These are phyloP conservation scores for Meloidogyne hapla DNA, from an alignment of 1,140 invertebrate species.

Conservation along the genomic window DNA sequence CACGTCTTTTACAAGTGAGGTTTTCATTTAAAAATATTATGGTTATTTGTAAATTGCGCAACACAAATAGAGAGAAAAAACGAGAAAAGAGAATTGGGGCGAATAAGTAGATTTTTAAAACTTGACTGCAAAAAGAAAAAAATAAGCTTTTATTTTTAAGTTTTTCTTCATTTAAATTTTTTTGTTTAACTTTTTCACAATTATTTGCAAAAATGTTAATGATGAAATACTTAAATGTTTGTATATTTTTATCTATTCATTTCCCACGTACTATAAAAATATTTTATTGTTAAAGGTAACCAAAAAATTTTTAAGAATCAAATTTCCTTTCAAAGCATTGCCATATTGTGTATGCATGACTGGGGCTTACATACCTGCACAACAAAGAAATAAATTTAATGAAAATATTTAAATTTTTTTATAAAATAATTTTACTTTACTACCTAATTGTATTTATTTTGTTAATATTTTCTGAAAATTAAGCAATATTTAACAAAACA, in stretches of 20 bases:
- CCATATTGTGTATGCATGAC: background rate
- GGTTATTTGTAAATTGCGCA: background rate
- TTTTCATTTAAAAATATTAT: background rate
- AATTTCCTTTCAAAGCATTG: background rate
- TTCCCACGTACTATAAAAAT: background rate
- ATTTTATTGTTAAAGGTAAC: background rate
- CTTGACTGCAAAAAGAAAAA: background rate
- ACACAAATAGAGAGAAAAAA: background rate
- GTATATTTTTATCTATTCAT: background rate
- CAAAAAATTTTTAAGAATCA: background rate
- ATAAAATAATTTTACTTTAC: no score
- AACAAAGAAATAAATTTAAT: no score
- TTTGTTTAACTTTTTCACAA: background rate
- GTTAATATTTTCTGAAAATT: no score
- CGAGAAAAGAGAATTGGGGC: background rate
- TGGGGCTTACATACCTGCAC: no score
- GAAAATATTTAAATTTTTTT: no score
- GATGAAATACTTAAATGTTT: background rate
- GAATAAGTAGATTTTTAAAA: conserved; percentile 2
- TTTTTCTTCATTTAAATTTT: no score
- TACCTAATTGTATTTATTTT: no score
- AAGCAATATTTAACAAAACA: no score
- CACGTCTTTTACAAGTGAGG: background rate
- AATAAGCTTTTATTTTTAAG: background rate
- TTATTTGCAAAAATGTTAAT: background rate